phyloP scores from a whole-genome alignment of 2,888 invertebrate species.

The Coremacera marginata region DNA sequence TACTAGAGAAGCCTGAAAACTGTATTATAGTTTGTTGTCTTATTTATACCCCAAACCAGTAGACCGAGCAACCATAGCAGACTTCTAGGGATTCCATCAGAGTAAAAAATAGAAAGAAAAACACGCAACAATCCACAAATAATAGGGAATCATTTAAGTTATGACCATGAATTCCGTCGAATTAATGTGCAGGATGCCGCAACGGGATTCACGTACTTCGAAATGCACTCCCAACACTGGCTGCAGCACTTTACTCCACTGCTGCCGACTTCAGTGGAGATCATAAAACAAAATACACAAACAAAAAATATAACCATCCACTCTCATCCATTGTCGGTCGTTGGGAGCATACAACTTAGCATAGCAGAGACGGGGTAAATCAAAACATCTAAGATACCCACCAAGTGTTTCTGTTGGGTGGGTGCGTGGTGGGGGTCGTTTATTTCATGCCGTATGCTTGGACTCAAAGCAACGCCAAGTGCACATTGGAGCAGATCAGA shows the following conservation, averaged over 20 bases:
- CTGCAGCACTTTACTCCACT: neutral
- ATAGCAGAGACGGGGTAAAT: neutral
- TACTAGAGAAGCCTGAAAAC: too few species aligned
- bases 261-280: conserved; percentile 4
- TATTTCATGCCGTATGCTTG: too few species aligned
- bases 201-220: neutral
- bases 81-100: neutral
- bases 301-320: neutral
- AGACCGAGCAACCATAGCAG: neutral
- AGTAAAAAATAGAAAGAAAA: neutral
- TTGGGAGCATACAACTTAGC: neutral
- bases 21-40: too few species aligned
- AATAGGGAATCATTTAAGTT: conserved; percentile 10
- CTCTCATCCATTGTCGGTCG: neutral
- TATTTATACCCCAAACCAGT: too few species aligned
- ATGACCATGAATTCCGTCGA: conserved; percentile 20
- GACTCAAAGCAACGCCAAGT: too few species aligned
- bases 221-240: neutral
- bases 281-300: conserved; percentile 7
- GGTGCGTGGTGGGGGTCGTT: neutral
- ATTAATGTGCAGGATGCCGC: conserved; percentile 13
- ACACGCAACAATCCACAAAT: neutral
- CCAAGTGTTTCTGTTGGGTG: neutral
- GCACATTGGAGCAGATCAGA: too few species aligned
- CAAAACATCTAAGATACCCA: neutral